Conservation (phyloP, 2,888 invertebrate genomes). For the Scaptodrosophila latifasciaeformis region DNA sequence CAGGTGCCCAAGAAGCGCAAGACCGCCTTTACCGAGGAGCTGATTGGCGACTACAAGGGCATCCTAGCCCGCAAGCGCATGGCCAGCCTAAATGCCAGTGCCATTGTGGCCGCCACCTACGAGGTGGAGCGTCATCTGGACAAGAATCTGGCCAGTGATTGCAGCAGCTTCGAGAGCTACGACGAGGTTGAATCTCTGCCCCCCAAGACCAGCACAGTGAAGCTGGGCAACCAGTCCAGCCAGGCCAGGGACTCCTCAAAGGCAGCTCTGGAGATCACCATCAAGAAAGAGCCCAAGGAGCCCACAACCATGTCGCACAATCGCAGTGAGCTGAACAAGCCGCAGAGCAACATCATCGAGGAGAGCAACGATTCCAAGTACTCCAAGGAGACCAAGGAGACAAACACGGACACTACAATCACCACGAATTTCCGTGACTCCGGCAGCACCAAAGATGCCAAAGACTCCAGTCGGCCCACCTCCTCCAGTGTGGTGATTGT, state of each 20-base stretch:
- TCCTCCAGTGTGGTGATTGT: slow-evolving; percentile 83
- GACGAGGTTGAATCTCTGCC: slow-evolving; percentile 73
- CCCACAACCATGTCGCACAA: not conserved
- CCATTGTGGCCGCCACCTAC: slow-evolving; percentile 92
- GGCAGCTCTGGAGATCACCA: slow-evolving; percentile 14
- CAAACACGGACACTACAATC: slow-evolving; percentile 69
- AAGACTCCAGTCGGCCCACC: slow-evolving; percentile 75
- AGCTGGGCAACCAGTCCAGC: slow-evolving; percentile 4
- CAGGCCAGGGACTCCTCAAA: slow-evolving; percentile 2
- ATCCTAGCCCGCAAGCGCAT: slow-evolving; percentile 92
- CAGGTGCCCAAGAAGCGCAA: slow-evolving; percentile 75
- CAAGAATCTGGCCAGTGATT: slow-evolving; percentile 71
- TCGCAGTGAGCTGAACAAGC: slow-evolving; percentile 24
- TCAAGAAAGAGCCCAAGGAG: slow-evolving; percentile 39
- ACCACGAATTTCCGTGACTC: slow-evolving; percentile 67
- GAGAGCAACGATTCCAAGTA: slow-evolving; percentile 71
- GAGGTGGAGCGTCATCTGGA: slow-evolving; percentile 78
- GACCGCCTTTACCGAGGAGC: slow-evolving; percentile 75
- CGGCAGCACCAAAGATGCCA: slow-evolving; percentile 68
- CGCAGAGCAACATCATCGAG: slow-evolving; percentile 60
- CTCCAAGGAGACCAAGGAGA: slow-evolving; percentile 71
- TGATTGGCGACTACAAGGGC: slow-evolving; percentile 82
- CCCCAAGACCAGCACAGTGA: slow-evolving; percentile 14
- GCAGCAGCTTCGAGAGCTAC: slow-evolving; percentile 72
- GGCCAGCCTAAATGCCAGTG: slow-evolving; percentile 93